Evolutionary conservation across 2,888 invertebrate species (phyloP).

Genomic region (Ochropleura leucogaster): DNA sequence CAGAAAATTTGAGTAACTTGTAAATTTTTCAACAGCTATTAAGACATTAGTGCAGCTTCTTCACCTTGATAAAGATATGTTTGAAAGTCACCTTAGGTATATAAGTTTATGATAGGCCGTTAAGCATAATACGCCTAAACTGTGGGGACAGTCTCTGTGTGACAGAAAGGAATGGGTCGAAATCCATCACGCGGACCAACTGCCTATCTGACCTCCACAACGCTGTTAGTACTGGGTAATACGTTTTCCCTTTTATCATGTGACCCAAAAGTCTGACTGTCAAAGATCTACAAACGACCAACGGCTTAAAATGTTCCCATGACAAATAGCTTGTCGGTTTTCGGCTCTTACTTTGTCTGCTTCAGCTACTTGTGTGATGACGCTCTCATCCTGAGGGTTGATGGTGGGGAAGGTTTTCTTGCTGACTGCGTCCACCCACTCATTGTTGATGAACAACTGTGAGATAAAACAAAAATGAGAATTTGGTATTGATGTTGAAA

Average conservation of each 20-base stretch:
- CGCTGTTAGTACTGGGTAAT: too few relatives aligned
- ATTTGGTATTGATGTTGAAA: not conserved
- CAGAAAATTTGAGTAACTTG: not conserved
- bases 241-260: too few relatives aligned
- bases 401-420: slow-evolving; percentile 96
- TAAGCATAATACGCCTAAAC: not conserved
- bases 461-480: not conserved
- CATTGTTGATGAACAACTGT: slow-evolving; percentile 95
- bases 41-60: not conserved
- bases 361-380: slow-evolving; percentile 95
- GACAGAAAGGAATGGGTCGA: not conserved
- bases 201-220: too few relatives aligned
- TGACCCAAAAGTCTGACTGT: too few relatives aligned
- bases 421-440: slow-evolving; percentile 95
- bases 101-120: not conserved
- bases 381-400: slow-evolving; percentile 95
- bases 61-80: not conserved
- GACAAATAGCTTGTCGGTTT: too few relatives aligned
- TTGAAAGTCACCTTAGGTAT: not conserved
- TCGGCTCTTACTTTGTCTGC: slow-evolving; percentile 93
- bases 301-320: too few relatives aligned
- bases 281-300: too few relatives aligned
- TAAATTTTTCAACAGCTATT: not conserved
- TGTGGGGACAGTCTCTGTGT: not conserved
- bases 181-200: not conserved